Evolutionary conservation across 2,113 vertebrate genomes (phyloP), one percentile per base, ranked within the genome.

Genomic region (Thomomys bottae): DNA sequence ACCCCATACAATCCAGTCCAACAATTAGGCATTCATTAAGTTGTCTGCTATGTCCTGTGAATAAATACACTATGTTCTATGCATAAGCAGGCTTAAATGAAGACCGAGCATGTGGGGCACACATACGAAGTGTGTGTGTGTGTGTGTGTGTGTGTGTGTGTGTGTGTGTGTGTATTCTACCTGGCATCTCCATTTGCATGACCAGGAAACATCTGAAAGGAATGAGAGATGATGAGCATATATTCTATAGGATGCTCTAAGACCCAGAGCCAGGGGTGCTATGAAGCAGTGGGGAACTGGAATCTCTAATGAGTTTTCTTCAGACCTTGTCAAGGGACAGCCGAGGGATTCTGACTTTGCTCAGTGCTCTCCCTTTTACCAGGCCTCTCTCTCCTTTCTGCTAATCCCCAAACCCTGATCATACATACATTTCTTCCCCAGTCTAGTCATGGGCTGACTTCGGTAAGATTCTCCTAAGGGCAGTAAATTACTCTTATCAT

Each of bases 401-500:
- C 23, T 4, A n/a, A 26, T 30, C 36, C 34, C 64, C 21, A 20
- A 4, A 1, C 23, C 28, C 8, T 54, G 15, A 18, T 54, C 59
- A 68, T 21, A 6, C 3, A 30, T 21, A 6, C 21, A 38, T 30
- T 36, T 0, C 3, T 49, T 63, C 57, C 89, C 30, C n/a, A 0
- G 0, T 71, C 49, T 8, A 20, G 79, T 5, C 38, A 38, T 40
- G 57, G 0, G 14, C 26, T 15, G 26, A 34, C 79, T 17, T 0
- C 10, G 45, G 61, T 88, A 38, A 8, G 0, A 24, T 84, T 63
- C 34, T 90, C 23, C 86, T 64, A 1, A 42, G 84, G 1, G 77
- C 95, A 70, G 0, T 6, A 94, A 95, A 92, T 93, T 75, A 77
- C 26, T 94, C 24, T 1, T 73, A 72, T 81, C 84, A 70, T 92